Evolutionary conservation across 2,888 invertebrate genomes (phyloP).

Genomic region (Furcula furcula): DNA sequence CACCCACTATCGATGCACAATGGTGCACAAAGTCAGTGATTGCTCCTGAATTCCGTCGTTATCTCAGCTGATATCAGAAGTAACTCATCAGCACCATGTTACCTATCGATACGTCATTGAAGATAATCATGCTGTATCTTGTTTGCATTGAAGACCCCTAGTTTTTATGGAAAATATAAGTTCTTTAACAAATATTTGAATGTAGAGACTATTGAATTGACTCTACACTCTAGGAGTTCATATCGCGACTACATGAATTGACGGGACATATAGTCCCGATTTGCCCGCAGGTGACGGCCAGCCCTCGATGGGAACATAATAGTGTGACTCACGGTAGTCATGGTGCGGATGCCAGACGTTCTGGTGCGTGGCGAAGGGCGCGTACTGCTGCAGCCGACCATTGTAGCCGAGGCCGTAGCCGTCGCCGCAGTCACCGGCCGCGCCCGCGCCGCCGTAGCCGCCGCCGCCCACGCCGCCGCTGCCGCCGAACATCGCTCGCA

Average conservation of each 20-base stretch:
- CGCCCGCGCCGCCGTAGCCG: constrained; percentile 31
- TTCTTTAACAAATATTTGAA: no score
- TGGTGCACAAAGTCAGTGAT: constrained; percentile 21
- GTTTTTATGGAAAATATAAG: no score
- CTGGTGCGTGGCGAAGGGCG: constrained; percentile 73
- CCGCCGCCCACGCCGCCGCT: constrained; percentile 48
- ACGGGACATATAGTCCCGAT: no score
- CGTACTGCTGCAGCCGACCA: constrained; percentile 70
- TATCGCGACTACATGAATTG: no score
- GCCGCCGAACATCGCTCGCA: constrained; percentile 37
- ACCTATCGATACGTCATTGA: constrained; percentile 1
- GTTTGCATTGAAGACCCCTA: no score
- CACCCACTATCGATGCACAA: neutral
- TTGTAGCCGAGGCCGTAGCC: constrained; percentile 67
- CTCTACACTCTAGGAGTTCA: no score
- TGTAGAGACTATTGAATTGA: no score
- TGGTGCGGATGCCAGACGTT: constrained; percentile 74
- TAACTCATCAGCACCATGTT: constrained; percentile 12
- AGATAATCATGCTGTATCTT: no score
- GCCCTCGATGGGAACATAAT: no score
- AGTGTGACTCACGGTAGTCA: constrained; percentile 67
- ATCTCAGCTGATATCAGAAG: constrained; percentile 8
- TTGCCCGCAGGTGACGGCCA: no score
- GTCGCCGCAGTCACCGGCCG: constrained; percentile 53
- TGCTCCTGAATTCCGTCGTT: constrained; percentile 16